Conservation (phyloP, 1,140 invertebrate genomes). For the Scaptomyza hsui region DNA sequence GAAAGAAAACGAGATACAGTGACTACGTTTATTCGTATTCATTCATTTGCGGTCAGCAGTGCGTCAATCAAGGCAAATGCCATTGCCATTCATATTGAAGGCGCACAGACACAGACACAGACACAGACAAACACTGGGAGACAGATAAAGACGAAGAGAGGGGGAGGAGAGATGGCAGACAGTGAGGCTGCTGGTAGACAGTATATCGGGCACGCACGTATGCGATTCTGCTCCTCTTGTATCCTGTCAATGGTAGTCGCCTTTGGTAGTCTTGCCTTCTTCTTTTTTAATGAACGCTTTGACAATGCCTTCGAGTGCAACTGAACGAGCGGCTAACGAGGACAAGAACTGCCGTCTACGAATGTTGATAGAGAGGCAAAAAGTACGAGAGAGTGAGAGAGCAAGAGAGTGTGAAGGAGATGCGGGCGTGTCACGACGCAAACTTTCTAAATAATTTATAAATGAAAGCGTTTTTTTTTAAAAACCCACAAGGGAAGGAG, state of each 20-base stretch:
- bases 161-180: background rate
- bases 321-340: slow-evolving; percentile 49
- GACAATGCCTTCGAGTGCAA: slow-evolving; percentile 76
- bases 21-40: slow-evolving; percentile 40
- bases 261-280: slow-evolving; percentile 34
- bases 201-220: slow-evolving; percentile 36
- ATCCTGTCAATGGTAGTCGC: slow-evolving; percentile 31
- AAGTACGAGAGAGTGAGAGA: too few species aligned
- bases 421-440: background rate
- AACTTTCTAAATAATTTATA: too few species aligned
- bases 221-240: slow-evolving; percentile 16
- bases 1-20: background rate
- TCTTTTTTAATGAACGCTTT: slow-evolving; percentile 76
- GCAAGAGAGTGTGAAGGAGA: too few species aligned
- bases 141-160: slow-evolving; percentile 8
- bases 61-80: slow-evolving; percentile 75
- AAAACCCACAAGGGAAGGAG: too few species aligned
- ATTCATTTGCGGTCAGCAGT: slow-evolving; percentile 70
- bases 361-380: slow-evolving; percentile 4
- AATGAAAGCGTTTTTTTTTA: too few species aligned
- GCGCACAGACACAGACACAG: slow-evolving; percentile 5
- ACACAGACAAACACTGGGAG: background rate
- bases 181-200: slow-evolving; percentile 24
- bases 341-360: slow-evolving; percentile 42
- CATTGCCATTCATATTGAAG: slow-evolving; percentile 56